Conservation (phyloP, 2,888 invertebrate genomes). For the Boloria euphrosyne region DNA sequence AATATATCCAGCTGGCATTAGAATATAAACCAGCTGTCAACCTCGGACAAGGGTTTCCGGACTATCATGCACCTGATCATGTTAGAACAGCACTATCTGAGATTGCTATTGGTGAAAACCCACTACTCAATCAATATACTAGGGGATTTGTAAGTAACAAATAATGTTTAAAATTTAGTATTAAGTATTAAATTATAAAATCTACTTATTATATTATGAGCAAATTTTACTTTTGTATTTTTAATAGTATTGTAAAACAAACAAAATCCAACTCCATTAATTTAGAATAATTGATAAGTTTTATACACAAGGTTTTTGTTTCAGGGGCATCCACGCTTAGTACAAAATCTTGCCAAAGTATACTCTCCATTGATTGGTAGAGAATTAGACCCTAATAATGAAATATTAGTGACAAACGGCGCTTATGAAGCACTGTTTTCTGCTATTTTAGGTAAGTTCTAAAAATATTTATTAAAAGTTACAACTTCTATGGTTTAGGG, state of each 20-base stretch:
- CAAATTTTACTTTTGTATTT: background rate
- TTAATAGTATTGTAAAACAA: no score
- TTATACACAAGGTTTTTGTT: constrained; percentile 42
- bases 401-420: constrained; percentile 94
- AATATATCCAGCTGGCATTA: constrained; percentile 91
- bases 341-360: constrained; percentile 91
- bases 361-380: constrained; percentile 90
- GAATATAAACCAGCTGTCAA: constrained; percentile 93
- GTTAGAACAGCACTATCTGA: constrained; percentile 89
- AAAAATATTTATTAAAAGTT: background rate
- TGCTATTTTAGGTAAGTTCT: constrained; percentile 84
- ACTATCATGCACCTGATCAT: constrained; percentile 92
- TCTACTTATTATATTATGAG: background rate
- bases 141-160: constrained; percentile 91
- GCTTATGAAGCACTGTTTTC: constrained; percentile 97
- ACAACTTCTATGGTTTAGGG: no score
- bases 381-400: constrained; percentile 91
- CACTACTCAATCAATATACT: constrained; percentile 94
- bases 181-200: background rate
- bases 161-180: background rate
- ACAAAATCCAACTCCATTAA: background rate
- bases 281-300: no score
- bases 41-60: constrained; percentile 97
- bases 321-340: constrained; percentile 95
- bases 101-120: constrained; percentile 86